Base-by-base conservation (phyloP, 2,888 invertebrate species). In the Altica lythri region DNA sequence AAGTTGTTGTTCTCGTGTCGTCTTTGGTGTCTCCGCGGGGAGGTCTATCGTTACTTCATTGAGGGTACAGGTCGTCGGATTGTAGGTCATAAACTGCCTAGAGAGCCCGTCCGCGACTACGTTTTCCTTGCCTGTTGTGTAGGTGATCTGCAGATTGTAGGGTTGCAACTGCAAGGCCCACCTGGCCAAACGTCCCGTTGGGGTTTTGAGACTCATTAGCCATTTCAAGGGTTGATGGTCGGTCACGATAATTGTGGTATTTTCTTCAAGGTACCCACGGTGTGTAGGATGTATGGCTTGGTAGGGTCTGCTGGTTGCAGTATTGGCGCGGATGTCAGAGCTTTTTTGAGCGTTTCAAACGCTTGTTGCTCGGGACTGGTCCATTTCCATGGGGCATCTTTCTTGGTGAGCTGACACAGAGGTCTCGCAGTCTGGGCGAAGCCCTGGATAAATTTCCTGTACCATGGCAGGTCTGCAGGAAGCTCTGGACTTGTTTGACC, bases 401-500 rank as follows among this genome's bases (percentile, higher is more conserved):
- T 25, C 8, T 9, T 25, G 25, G 25, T 25, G 8, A 25, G 25
- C 25, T 25, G 5, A 9, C 25, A 6, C 8, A 25, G 25, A 6
- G 25, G 25, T 9, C 8, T 5, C 5, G 25, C 25, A 9, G 8
- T 25, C 8, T 25, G 5, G 25, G 25, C 5, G 25, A 25, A 25
- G 8, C 8, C 25, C 25, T 5, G 25, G 25, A 25, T 25, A 9
- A 25, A 25, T 25, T 9, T 5, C 8, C 25, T 5, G 25, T 25
- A 25, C 25, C 25, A 25, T 9, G 5, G 8, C 25, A 25, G 25
- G 25, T 25, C 8, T 25, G 25, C 8, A 25, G 8, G 25, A 25
- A 25, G 5, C 5, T 25, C 5, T 25, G 5, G 1, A 63, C 12
- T 34, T 61, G 58, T 46, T 65, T 64, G 3, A 62, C 34, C 40